These are phyloP conservation scores for Girardinus metallicus DNA, from an alignment of 2,797 vertebrate genomes.

Conservation along the genomic window DNA sequence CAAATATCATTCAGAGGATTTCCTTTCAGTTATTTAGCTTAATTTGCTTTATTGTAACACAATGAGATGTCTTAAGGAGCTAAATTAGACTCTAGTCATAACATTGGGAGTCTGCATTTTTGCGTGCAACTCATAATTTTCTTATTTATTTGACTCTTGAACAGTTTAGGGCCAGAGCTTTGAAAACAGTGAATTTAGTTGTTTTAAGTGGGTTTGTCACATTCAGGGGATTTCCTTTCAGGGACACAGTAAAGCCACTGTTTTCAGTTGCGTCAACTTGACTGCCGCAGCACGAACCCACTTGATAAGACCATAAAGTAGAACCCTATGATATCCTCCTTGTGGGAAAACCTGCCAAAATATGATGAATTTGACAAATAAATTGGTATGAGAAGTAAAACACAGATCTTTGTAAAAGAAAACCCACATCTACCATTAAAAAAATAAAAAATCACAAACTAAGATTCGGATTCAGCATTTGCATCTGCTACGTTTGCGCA, in stretches of 20 bases:
- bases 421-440: not conserved
- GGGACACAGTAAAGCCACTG: slow-evolving; percentile 1
- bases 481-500: not conserved
- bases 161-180: not conserved
- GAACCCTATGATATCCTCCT: not conserved
- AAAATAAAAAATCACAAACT: not conserved
- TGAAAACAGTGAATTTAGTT: slow-evolving; percentile 17
- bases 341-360: not conserved
- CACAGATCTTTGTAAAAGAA: not conserved
- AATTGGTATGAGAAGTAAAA: not conserved
- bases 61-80: slow-evolving; percentile 1
- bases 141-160: slow-evolving; percentile 9
- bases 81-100: not conserved
- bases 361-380: not conserved
- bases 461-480: not conserved
- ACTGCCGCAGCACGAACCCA: not conserved
- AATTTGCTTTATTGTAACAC: not conserved
- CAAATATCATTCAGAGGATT: too few relatives aligned
- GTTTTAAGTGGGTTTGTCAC: not conserved
- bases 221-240: slow-evolving; percentile 10
- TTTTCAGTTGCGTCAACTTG: not conserved
- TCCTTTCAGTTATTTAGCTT: not conserved
- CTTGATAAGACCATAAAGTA: not conserved
- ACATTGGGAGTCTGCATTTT: not conserved
- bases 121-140: not conserved